Evolutionary conservation across 64 coral and sea anemone genomes (phyloP).

Genomic region (Actinia equina): DNA sequence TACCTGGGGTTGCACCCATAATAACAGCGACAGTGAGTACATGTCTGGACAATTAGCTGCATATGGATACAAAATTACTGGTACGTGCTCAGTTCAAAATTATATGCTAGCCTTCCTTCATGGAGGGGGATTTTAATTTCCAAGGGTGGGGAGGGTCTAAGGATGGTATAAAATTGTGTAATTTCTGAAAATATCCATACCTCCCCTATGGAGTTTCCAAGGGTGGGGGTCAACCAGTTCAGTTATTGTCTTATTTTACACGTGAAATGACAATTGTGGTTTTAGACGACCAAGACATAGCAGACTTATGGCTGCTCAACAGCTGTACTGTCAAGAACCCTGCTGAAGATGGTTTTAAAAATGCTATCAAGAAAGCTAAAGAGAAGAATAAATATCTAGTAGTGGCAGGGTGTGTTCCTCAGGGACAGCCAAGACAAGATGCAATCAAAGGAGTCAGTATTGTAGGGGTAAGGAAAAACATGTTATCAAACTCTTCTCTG

Average conservation of each 20-base stretch:
- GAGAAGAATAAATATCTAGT: slow-evolving; percentile 77
- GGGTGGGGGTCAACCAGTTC: neutral
- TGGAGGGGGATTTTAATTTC: too few species aligned
- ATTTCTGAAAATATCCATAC: too few species aligned
- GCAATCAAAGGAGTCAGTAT: slow-evolving; percentile 89
- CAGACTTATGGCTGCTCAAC: slow-evolving; percentile 94
- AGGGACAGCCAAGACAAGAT: slow-evolving; percentile 95
- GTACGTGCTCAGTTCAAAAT: neutral
- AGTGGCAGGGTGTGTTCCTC: slow-evolving; percentile 90
- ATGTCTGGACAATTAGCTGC: slow-evolving; percentile 97
- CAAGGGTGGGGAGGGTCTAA: too few species aligned
- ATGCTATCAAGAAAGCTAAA: slow-evolving; percentile 91
- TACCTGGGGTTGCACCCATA: slow-evolving; percentile 98
- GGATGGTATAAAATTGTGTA: too few species aligned
- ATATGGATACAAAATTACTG: slow-evolving; percentile 95
- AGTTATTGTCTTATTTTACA: neutral
- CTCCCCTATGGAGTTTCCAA: neutral
- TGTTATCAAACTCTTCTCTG: too few species aligned
- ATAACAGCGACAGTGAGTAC: slow-evolving; percentile 98
- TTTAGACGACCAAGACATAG: slow-evolving; percentile 72
- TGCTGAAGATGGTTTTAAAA: slow-evolving; percentile 93
- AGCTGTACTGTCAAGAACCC: slow-evolving; percentile 99
- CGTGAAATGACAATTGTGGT: neutral
- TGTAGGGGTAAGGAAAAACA: slow-evolving; percentile 65
- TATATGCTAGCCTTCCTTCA: too few species aligned